Evolutionary conservation across 2,113 vertebrate species (phyloP).

Genomic region (Craseonycteris thonglongyai): DNA sequence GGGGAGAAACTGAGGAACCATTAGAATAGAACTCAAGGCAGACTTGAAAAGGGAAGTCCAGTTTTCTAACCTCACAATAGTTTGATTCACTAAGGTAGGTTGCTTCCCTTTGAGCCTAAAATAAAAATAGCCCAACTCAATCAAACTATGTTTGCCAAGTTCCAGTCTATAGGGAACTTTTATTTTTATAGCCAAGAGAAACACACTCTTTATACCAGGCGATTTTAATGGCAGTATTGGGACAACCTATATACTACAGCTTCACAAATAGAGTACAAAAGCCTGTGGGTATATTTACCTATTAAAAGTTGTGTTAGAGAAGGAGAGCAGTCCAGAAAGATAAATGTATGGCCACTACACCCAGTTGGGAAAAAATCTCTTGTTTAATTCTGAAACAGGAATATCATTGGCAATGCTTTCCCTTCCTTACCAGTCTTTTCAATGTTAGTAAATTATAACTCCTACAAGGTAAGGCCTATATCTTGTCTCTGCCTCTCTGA

Average conservation of each 20-base stretch:
- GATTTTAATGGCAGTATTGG: constrained; percentile 49
- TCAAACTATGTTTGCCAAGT: constrained; percentile 50
- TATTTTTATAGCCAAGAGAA: constrained; percentile 58
- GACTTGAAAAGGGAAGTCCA: neutral
- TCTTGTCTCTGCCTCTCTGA: constrained; percentile 18
- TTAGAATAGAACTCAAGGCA: neutral
- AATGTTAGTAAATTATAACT: neutral
- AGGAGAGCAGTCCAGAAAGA: neutral
- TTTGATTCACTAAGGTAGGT: neutral
- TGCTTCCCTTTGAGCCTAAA: constrained; percentile 36
- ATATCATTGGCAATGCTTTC: neutral
- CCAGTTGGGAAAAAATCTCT: neutral
- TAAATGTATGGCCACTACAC: neutral
- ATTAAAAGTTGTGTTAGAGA: neutral
- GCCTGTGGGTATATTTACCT: neutral
- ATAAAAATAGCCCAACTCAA: constrained; percentile 51
- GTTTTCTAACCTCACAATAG: constrained; percentile 9
- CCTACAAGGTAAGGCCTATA: neutral
- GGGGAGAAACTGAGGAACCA: neutral
- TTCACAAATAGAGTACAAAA: constrained; percentile 37
- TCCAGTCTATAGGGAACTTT: constrained; percentile 48
- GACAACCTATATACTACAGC: constrained; percentile 21
- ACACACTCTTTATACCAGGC: neutral
- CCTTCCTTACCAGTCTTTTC: neutral
- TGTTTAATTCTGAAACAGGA: neutral